phyloP scores from a whole-genome alignment of 64 coral and sea anemone species.

The Montipora cactus region DNA sequence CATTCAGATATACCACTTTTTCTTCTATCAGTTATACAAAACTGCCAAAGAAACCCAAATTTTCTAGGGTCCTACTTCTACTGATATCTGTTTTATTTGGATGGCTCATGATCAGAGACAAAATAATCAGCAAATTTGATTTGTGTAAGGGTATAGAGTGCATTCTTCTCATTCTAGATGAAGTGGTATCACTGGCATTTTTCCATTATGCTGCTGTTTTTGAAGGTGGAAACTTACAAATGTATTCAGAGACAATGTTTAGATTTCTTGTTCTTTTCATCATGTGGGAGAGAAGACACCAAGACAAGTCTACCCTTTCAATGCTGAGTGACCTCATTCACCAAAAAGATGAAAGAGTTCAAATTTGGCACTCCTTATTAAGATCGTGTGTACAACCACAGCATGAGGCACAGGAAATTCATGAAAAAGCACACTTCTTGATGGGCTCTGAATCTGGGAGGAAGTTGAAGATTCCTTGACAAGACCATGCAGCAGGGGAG shows the following conservation, averaged over 20 bases:
- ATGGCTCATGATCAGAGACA: constrained; percentile 55
- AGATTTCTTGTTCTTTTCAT: constrained; percentile 55
- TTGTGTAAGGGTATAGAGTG: constrained; percentile 61
- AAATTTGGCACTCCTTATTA: constrained; percentile 15
- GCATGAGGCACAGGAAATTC: constrained; percentile 6
- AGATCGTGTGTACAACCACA: neutral
- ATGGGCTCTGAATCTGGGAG: neutral
- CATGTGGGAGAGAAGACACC: constrained; percentile 23
- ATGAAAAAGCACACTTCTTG: neutral
- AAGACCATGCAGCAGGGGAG: neutral
- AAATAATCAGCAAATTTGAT: constrained; percentile 37
- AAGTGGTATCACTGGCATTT: constrained; percentile 30
- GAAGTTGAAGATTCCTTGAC: neutral
- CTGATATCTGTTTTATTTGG: constrained; percentile 16
- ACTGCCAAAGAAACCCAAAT: constrained; percentile 54
- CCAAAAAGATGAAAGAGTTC: neutral
- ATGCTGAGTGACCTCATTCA: constrained; percentile 47
- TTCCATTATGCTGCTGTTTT: constrained; percentile 1
- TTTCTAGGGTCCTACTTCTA: neutral
- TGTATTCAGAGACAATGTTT: constrained; percentile 4
- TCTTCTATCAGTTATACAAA: constrained; percentile 20
- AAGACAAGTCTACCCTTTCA: constrained; percentile 58
- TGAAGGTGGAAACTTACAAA: neutral
- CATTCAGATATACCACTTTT: constrained; percentile 31
- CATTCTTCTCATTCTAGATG: constrained; percentile 51